phyloP scores from a whole-genome alignment of 2,797 vertebrate genomes.

The Sebastes ruberrimus region DNA sequence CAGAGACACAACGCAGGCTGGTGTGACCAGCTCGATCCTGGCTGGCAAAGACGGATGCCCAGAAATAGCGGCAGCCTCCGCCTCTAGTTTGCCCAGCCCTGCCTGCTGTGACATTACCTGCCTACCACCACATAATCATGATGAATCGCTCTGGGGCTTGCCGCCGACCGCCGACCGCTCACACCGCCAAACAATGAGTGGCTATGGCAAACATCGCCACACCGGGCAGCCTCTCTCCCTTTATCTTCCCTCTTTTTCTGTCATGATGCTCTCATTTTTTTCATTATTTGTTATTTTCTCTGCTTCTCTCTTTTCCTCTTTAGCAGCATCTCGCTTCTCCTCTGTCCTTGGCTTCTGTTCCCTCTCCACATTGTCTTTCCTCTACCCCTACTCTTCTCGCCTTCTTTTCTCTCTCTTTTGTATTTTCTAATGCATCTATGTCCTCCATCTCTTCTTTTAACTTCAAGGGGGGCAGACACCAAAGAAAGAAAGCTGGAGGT shows the following conservation, averaged over 20 bases:
- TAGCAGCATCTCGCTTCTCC: conserved; percentile 8
- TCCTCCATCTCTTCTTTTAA: conserved; percentile 41
- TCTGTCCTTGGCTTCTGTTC: conserved; percentile 37
- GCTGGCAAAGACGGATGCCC: conserved; percentile 58
- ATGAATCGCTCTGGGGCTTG: conserved; percentile 75
- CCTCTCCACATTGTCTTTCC: neutral
- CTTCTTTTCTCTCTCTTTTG: conserved; percentile 29
- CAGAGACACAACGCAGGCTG: conserved; percentile 21
- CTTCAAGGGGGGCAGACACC: conserved; percentile 27
- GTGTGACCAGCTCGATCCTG: conserved; percentile 37
- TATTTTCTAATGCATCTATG: conserved; percentile 30
- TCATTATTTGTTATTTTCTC: conserved; percentile 26
- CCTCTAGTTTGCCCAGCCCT: conserved; percentile 57
- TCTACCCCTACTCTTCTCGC: neutral
- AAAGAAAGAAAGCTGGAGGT: conserved; percentile 32
- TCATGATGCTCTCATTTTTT: conserved; percentile 24
- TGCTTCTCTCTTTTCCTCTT: conserved; percentile 8
- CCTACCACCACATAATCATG: conserved; percentile 81
- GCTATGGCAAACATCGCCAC: conserved; percentile 66
- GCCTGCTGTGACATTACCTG: conserved; percentile 81
- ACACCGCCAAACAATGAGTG: conserved; percentile 71
- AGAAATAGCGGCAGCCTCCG: conserved; percentile 51
- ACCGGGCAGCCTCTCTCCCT: conserved; percentile 29
- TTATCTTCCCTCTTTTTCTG: conserved; percentile 43
- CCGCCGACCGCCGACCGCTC: conserved; percentile 44